Base-by-base conservation (phyloP, 2,888 invertebrate genomes). In the Protophormia terraenovae region DNA sequence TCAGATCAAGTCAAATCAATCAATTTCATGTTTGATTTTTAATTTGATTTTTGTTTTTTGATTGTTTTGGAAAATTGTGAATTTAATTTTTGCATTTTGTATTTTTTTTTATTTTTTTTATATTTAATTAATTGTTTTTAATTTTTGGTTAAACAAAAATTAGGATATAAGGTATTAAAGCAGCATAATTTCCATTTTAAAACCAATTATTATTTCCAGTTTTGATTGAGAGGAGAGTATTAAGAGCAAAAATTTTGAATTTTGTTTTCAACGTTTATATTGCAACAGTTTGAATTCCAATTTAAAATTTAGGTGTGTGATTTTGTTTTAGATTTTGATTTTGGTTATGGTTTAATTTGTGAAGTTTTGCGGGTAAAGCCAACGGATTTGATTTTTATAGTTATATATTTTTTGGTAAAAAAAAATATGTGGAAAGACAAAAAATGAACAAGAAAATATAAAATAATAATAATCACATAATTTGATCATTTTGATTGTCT, bases 251-350 rank as follows among this genome's bases (percentile, higher is more conserved):
- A 71, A 83, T 83, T 83, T 83, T 47, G 76, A 83, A 77, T 71
- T 83, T 83, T 45, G 69, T 14, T 73, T 79, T 62, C 4, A 27
- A 10, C 41, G 32, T 29, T 71, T 50, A 3, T 27, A 50, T 67
- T 41, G 66, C 67, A 82, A 77, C 53, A 35, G 27, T 87, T 88
- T 85, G 60, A 84, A 84, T 87, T 89, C 84, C 86, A 87, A 89
- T 88, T 79, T 19, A 64, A 64, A 8, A 47, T 80, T 62, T 19
- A 77, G n/a, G n/a, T n/a, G 47, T 75, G 64, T 77, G 76, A 55
- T 80, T 84, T 67, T 58, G 86, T 75, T 67, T 66, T 60, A 62
- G 27, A 27, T 64, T 62, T 67, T 47, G 38, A 50, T 72, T 81
- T 81, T 66, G 55, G 69, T 79, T 38, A 73, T 86, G 79, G 29